Conservation (phyloP, 2,113 vertebrate species). For the Caloenas nicobarica region DNA sequence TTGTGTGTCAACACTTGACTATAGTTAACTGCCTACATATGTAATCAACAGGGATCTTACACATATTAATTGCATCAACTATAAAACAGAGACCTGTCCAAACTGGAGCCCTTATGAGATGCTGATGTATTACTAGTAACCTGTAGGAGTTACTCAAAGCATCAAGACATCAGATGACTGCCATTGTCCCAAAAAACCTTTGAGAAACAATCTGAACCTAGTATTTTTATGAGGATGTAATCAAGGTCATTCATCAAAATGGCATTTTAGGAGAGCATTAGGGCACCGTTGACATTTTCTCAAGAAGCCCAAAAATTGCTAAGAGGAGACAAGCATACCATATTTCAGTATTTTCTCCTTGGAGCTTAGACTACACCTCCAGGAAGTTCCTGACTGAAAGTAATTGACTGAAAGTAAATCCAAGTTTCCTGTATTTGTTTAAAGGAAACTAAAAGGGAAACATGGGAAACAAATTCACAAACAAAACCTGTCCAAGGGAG, state of each 20-base stretch:
- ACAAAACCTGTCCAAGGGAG: neutral
- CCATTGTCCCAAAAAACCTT: neutral
- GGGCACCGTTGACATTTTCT: neutral
- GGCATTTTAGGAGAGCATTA: neutral
- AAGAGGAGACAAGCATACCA: neutral
- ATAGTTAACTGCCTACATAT: neutral
- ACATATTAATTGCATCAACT: neutral
- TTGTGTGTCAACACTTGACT: rapidly evolving
- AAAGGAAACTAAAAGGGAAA: neutral
- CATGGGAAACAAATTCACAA: neutral
- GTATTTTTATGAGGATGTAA: neutral
- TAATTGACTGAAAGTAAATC: neutral
- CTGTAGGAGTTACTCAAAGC: neutral
- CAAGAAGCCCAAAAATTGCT: neutral
- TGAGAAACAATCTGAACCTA: neutral
- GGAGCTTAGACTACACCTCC: neutral
- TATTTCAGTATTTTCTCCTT: neutral
- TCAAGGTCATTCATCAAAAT: neutral
- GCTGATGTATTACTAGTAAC: neutral
- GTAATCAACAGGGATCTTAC: neutral
- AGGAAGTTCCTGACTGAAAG: neutral
- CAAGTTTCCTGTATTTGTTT: neutral
- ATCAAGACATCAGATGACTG: neutral
- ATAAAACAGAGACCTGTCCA: neutral
- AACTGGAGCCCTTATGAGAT: neutral